Conservation (phyloP, 2,113 vertebrate genomes). For the Gallinago undulata region DNA sequence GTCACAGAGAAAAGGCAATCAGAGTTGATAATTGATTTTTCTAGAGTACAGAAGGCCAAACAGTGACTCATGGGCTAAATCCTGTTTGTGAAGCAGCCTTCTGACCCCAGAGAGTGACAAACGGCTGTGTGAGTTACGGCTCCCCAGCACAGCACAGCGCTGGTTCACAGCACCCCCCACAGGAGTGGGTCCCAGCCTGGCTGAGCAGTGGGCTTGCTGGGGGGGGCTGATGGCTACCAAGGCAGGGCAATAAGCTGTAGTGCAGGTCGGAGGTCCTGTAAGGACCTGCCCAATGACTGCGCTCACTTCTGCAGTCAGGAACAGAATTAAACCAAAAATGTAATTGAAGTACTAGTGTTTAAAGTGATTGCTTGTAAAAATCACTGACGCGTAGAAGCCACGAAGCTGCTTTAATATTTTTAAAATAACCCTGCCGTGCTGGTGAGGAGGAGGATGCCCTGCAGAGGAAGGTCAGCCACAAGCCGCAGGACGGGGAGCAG, state of each 20-base stretch:
- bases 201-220: background rate
- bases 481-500: background rate
- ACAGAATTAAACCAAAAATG: background rate
- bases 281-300: background rate
- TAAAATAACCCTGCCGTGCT: background rate
- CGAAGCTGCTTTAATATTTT: background rate
- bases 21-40: background rate
- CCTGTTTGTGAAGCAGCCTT: background rate
- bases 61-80: conserved; percentile 22
- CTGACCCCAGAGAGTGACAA: conserved; percentile 6
- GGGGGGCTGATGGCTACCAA: background rate
- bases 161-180: background rate
- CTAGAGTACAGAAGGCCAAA: background rate
- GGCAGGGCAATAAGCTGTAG: background rate
- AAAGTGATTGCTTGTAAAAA: background rate
- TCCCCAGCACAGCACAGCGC: background rate
- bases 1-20: background rate
- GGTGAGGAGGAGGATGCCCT: background rate
- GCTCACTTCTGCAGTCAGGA: background rate
- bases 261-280: background rate
- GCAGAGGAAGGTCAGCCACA: background rate
- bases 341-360: background rate
- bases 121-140: background rate
- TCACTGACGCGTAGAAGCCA: background rate
- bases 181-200: background rate